Evolutionary conservation across 1,140 invertebrate species (phyloP).

Genomic region (Dryas iulia): DNA sequence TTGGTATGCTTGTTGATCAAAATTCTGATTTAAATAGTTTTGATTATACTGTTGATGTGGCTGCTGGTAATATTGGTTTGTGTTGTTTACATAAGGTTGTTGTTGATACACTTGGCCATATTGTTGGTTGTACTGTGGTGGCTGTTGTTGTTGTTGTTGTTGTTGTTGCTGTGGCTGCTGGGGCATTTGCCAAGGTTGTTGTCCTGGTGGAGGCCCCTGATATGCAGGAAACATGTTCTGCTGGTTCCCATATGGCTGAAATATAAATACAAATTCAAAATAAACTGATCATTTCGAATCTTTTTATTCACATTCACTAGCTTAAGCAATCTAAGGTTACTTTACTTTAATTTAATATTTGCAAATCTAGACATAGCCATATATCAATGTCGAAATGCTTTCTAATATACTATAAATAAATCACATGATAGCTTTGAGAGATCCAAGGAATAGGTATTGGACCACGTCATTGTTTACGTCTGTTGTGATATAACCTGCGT

Average conservation of each 20-base stretch:
- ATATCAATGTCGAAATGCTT: background rate
- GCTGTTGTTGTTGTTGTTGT: slow-evolving; percentile 49
- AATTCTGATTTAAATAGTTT: slow-evolving; percentile 59
- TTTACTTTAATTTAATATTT: background rate
- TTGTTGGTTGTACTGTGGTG: slow-evolving; percentile 58
- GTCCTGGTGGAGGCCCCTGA: slow-evolving; percentile 39
- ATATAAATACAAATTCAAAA: slow-evolving; percentile 22
- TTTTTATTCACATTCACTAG: background rate
- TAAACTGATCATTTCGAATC: background rate
- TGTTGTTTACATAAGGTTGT: slow-evolving; percentile 49
- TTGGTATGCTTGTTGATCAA: slow-evolving; percentile 52
- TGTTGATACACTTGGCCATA: slow-evolving; percentile 63
- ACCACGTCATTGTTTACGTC: slow-evolving; percentile 75
- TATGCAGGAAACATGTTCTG: slow-evolving; percentile 63
- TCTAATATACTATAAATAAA: slow-evolving; percentile 14
- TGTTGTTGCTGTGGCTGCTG: slow-evolving; percentile 51
- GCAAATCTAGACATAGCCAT: background rate
- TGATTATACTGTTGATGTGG: slow-evolving; percentile 56
- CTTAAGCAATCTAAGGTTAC: background rate
- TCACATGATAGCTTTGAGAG: slow-evolving; percentile 24
- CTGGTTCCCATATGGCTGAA: slow-evolving; percentile 65
- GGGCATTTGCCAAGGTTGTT: slow-evolving; percentile 53
- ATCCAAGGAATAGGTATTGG: slow-evolving; percentile 20
- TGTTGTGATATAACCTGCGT: slow-evolving; percentile 53
- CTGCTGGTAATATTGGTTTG: slow-evolving; percentile 61